Evolutionary conservation across 2,797 vertebrate species (phyloP), one percentile per base, ranked within the genome.

Genomic region (Coregonus suidteri): DNA sequence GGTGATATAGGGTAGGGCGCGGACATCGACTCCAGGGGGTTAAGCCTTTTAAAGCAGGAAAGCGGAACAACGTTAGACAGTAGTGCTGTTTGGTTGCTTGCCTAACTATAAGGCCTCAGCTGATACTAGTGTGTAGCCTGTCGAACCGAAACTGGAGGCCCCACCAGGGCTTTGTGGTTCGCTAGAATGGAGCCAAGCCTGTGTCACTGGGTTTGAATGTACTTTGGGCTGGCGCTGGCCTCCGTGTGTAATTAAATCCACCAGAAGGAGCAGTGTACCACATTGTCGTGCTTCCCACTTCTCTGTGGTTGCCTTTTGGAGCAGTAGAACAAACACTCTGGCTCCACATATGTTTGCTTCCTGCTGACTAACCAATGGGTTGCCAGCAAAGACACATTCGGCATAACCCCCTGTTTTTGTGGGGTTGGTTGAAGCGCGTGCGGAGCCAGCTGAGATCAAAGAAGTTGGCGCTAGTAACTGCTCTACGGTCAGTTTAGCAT

Each of bases 291-390:
- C 14, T 51, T 72, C 20, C 71, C 51, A 72, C 41, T 20, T 53
- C 51, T 30, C 71, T 72, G 71, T 31, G 47, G 71, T 31, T 13
- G 25, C 47, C 5, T 20, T 71, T 71, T 47, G 69, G 41, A 47
- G 37, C 6, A 9, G 11, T 71, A 37, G 18, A 71, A 71, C n/a
- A 52, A 47, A 20, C 47, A 53, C 41, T 51, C 11, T 53, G 14
- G 20, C 70, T 54, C 51, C 47, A 31, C 51, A 53, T 72, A 47
- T 72, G 70, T 14, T 20, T n/a, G 14, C 41, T 72, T 72, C 25
- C 51, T 53, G 71, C 67, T 30, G 75, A 76, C 76, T 51, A 67
- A 30, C 74, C 76, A 83, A 78, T 70, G 16, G 31, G 67, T 67
- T 51, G 79, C 56, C 72, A 66, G 74, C 66, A n/a, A 6, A 35